phyloP scores from a whole-genome alignment of 2,888 invertebrate genomes.

The Eumerus sabulonum region DNA sequence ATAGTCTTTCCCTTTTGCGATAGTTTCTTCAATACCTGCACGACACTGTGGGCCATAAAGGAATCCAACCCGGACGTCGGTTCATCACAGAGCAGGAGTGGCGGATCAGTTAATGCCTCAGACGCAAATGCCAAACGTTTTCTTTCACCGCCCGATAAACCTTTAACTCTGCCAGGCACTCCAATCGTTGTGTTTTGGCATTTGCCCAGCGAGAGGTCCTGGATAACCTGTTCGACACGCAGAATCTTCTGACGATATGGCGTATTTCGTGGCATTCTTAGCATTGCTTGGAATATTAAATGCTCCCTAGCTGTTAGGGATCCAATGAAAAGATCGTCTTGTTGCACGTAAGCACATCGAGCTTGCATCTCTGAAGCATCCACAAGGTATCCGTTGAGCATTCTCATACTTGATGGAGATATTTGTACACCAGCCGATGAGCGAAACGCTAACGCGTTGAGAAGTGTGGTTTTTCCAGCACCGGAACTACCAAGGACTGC shows the following conservation, averaged over 20 bases:
- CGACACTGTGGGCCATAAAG: slow-evolving; percentile 96
- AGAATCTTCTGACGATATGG: slow-evolving; percentile 86
- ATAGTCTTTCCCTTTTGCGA: slow-evolving; percentile 93
- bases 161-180: slow-evolving; percentile 90
- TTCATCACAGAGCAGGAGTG: slow-evolving; percentile 97
- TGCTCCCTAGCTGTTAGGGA: slow-evolving; percentile 94
- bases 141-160: slow-evolving; percentile 97
- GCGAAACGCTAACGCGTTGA: slow-evolving; percentile 92
- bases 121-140: slow-evolving; percentile 97
- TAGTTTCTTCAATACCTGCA: slow-evolving; percentile 87
- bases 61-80: slow-evolving; percentile 98
- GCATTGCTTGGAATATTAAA: slow-evolving; percentile 91
- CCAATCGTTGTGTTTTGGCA: slow-evolving; percentile 96
- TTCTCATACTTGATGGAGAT: slow-evolving; percentile 80
- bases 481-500: slow-evolving; percentile 95
- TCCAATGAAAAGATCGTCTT: slow-evolving; percentile 95
- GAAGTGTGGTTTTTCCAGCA: slow-evolving; percentile 95
- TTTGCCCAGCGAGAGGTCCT: slow-evolving; percentile 91
- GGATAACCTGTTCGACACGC: slow-evolving; percentile 91
- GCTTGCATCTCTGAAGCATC: slow-evolving; percentile 86
- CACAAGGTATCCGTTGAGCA: slow-evolving; percentile 88
- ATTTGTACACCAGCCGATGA: slow-evolving; percentile 85
- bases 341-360: slow-evolving; percentile 94
- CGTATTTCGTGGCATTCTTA: slow-evolving; percentile 90
- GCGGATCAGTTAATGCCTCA: slow-evolving; percentile 97